Conservation (phyloP, 2,888 invertebrate genomes). For the Lithophane semibrunnea region DNA sequence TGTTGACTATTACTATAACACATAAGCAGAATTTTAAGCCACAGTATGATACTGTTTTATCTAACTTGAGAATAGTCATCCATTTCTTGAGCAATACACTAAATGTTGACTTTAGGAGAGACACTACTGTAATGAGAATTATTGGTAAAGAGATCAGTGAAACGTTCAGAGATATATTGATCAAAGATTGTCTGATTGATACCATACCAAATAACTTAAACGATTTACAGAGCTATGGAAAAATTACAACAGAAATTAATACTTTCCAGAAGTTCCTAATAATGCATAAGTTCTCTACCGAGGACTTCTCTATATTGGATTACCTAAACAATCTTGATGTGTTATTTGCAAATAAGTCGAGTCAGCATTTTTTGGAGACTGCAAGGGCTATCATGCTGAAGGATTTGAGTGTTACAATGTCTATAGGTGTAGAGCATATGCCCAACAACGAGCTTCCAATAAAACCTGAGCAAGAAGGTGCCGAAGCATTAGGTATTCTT, state of each 20-base stretch:
- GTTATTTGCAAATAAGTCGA: constrained; percentile 94
- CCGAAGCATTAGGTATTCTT: constrained; percentile 83
- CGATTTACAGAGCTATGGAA: constrained; percentile 92
- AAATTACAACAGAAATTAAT: constrained; percentile 91
- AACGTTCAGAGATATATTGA: constrained; percentile 92
- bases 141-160: constrained; percentile 90
- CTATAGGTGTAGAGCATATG: constrained; percentile 88
- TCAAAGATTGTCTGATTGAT: constrained; percentile 93
- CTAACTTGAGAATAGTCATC: constrained; percentile 90
- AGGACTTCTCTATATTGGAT: constrained; percentile 90
- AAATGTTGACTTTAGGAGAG: constrained; percentile 83
- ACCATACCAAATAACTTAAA: constrained; percentile 94
- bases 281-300: constrained; percentile 90
- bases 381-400: constrained; percentile 94
- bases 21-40: constrained; percentile 84
- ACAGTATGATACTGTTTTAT: constrained; percentile 89
- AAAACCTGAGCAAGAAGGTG: constrained; percentile 59
- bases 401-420: constrained; percentile 94
- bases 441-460: constrained; percentile 65
- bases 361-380: constrained; percentile 92
- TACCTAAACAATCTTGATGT: constrained; percentile 94
- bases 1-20: constrained; percentile 79
- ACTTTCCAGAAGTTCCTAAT: constrained; percentile 92
- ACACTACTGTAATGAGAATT: constrained; percentile 88
- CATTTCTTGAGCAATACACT: constrained; percentile 90